phyloP scores from a whole-genome alignment of 1,140 invertebrate genomes.

The Manduca sexta region DNA sequence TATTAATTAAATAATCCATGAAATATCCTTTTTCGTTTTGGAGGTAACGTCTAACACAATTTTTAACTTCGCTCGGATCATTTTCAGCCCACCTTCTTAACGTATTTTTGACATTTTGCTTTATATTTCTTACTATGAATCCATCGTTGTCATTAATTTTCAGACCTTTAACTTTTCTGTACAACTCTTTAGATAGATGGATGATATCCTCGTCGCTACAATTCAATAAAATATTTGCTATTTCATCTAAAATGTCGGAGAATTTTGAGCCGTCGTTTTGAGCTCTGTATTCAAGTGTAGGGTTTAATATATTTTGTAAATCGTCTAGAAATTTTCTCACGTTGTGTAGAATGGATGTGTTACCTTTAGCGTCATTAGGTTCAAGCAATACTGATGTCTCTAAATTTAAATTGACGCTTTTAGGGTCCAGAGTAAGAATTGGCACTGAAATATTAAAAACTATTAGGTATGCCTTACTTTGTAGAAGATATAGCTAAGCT shows the following conservation, averaged over 20 bases:
- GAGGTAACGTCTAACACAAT: no score
- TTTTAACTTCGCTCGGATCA: no score
- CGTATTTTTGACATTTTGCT: no score
- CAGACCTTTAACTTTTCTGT: no score
- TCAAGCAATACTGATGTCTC: slow-evolving; percentile 7
- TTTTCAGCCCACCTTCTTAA: no score
- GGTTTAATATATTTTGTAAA: neutral
- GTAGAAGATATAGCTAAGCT: no score
- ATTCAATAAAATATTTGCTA: neutral
- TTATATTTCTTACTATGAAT: no score
- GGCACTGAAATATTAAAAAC: neutral
- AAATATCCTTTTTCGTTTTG: no score
- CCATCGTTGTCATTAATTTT: no score
- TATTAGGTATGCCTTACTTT: slow-evolving; percentile 3
- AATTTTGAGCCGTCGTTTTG: neutral
- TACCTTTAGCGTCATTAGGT: slow-evolving; percentile 6
- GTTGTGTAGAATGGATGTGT: neutral
- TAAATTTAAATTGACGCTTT: slow-evolving; percentile 3
- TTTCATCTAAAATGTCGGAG: neutral
- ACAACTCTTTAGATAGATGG: no score
- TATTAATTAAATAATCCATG: no score
- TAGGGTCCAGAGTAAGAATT: neutral
- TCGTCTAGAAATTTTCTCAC: slow-evolving; percentile 4
- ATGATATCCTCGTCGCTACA: neutral
- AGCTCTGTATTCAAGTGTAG: neutral